Percentiles rank a stretch among this genome's conserved stretches.
Conservation (phyloP, 2,888 invertebrate species). For the Brachynemurus nebulosus region DNA sequence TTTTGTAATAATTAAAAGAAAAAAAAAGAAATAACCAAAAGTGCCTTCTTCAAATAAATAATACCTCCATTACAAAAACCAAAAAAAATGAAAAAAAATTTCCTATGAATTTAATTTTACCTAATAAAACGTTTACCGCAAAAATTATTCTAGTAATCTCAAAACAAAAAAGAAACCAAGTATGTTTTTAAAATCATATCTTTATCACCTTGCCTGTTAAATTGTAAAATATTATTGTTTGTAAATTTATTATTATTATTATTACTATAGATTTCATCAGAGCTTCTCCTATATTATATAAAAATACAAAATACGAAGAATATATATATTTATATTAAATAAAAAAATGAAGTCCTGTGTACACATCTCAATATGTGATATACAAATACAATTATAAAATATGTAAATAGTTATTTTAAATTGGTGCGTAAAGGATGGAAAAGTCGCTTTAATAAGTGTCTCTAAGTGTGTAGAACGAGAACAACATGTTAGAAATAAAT, state of each 20-base stretch:
- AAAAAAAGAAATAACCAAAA: not conserved
- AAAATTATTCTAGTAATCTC: too few species aligned
- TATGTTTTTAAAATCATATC: conserved; percentile 1
- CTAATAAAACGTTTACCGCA: too few species aligned
- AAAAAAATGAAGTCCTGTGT: conserved; percentile 1
- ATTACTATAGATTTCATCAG: not conserved
- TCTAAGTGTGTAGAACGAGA: conserved; percentile 2
- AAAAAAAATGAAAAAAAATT: too few species aligned
- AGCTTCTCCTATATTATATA: conserved; percentile 1
- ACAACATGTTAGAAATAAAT: conserved; percentile 5
- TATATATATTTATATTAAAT: conserved; percentile 1
- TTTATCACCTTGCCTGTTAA: conserved; percentile 5
- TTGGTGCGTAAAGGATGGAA: conserved; percentile 3
- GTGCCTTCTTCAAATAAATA: not conserved
- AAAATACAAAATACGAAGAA: not conserved
- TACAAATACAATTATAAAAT: not conserved
- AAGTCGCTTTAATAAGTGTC: conserved; percentile 5
- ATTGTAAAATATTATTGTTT: conserved; percentile 4
- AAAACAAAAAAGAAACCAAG: not conserved
- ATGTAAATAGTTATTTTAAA: conserved; percentile 4
- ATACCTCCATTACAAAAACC: too few species aligned
- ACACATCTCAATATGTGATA: conserved; percentile 2
- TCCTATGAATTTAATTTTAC: too few species aligned
- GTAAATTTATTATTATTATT: not conserved
- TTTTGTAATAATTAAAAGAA: not conserved